Evolutionary conservation across 1,140 invertebrate genomes (phyloP).

Genomic region (Penaeus vannamei): DNA sequence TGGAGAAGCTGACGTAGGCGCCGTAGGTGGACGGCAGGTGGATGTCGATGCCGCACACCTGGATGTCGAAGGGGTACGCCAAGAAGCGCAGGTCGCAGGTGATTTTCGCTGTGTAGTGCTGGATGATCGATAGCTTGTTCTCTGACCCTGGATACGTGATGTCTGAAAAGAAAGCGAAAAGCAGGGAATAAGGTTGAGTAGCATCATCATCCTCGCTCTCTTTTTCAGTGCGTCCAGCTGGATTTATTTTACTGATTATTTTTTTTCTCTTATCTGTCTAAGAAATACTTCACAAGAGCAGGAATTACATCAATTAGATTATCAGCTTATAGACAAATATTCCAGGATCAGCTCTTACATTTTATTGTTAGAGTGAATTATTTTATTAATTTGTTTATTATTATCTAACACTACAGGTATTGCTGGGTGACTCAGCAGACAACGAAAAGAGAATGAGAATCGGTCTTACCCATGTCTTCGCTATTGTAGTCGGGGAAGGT

Average conservation of each 20-base stretch:
- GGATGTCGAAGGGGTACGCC: constrained; percentile 45
- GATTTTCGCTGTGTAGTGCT: constrained; percentile 43
- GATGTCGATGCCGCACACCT: constrained; percentile 32
- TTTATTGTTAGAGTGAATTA: too few species aligned
- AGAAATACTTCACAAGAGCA: too few species aligned
- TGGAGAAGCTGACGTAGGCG: constrained; percentile 6
- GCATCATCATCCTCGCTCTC: neutral
- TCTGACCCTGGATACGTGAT: constrained; percentile 16
- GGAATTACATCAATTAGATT: too few species aligned
- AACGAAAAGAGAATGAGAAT: neutral
- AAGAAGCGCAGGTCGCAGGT: constrained; percentile 41
- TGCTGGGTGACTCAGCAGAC: too few species aligned
- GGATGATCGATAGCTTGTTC: constrained; percentile 36
- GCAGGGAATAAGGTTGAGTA: neutral
- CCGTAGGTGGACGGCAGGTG: constrained; percentile 28
- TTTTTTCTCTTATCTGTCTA: too few species aligned
- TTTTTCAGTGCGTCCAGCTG: neutral
- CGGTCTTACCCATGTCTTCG: constrained; percentile 25
- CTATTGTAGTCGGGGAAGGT: constrained; percentile 46
- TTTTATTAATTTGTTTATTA: too few species aligned
- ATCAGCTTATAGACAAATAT: too few species aligned
- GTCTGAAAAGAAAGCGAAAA: neutral
- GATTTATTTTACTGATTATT: too few species aligned
- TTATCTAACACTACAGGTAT: too few species aligned
- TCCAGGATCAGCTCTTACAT: too few species aligned